Evolutionary conservation across 2,797 vertebrate genomes (phyloP).

Genomic region (Limosa lapponica): DNA sequence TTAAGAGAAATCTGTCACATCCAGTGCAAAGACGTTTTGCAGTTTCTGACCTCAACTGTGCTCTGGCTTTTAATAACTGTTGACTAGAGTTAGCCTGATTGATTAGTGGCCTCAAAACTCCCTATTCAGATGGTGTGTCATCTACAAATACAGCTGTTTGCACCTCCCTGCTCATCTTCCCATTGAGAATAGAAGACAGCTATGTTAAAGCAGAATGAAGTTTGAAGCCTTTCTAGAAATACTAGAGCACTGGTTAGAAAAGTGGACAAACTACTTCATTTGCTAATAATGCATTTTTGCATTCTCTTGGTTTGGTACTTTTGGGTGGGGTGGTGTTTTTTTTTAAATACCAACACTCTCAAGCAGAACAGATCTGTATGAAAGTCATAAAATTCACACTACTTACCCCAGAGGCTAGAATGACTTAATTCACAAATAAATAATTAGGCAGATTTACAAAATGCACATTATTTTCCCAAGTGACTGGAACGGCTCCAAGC

Average conservation of each 20-base stretch:
- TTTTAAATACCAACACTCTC: not conserved
- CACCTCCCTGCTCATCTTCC: not conserved
- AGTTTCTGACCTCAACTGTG: not conserved
- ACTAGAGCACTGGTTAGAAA: not conserved
- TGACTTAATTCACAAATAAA: constrained; percentile 53
- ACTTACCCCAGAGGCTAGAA: constrained; percentile 16
- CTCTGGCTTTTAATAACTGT: constrained; percentile 8
- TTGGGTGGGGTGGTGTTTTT: not conserved
- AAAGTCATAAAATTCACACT: constrained; percentile 6
- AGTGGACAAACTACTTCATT: not conserved
- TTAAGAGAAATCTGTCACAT: not conserved
- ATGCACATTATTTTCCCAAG: constrained; percentile 48
- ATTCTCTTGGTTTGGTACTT: not conserved
- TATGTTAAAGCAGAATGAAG: not conserved
- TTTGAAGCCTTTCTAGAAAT: not conserved
- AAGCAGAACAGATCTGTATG: not conserved
- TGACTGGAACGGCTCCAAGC: constrained; percentile 46
- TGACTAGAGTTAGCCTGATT: not conserved
- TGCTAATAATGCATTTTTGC: not conserved
- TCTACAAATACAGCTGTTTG: not conserved
- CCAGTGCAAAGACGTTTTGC: not conserved
- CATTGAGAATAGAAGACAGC: not conserved
- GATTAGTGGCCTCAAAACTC: not conserved
- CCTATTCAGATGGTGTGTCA: not conserved
- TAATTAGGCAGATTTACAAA: constrained; percentile 67